These are phyloP conservation scores for Acronicta psi DNA, from an alignment of 2,888 invertebrate species.

Conservation along the genomic window DNA sequence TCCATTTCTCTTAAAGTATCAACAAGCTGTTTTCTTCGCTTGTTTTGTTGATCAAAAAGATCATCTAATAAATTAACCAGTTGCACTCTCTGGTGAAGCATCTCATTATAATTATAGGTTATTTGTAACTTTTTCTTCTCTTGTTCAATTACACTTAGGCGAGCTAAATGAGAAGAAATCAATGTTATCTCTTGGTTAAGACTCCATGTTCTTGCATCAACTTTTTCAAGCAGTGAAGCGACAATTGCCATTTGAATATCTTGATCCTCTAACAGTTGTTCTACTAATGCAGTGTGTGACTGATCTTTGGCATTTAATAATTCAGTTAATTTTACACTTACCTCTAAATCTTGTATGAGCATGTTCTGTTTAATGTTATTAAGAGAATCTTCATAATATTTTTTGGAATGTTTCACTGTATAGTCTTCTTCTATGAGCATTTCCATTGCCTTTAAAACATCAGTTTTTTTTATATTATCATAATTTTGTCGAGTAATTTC, in stretches of 20 bases:
- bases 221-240: constrained; percentile 91
- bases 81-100: constrained; percentile 91
- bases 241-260: constrained; percentile 93
- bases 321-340: constrained; percentile 88
- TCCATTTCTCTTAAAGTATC: constrained; percentile 93
- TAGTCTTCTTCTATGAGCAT: constrained; percentile 91
- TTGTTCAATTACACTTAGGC: constrained; percentile 92
- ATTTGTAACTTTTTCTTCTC: constrained; percentile 91
- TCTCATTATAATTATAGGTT: constrained; percentile 91
- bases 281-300: constrained; percentile 89
- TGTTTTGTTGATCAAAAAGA: constrained; percentile 91
- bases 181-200: constrained; percentile 93
- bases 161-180: constrained; percentile 92
- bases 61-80: constrained; percentile 91
- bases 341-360: constrained; percentile 88
- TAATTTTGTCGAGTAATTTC: constrained; percentile 89
- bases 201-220: constrained; percentile 93
- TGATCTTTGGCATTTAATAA: constrained; percentile 90
- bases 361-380: constrained; percentile 91
- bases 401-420: constrained; percentile 88
- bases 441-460: constrained; percentile 92
- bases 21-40: constrained; percentile 90
- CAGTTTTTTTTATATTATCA: constrained; percentile 90
- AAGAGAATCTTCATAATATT: constrained; percentile 90
- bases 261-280: constrained; percentile 91